Evolutionary conservation across 2,113 vertebrate genomes (phyloP), one percentile per base, ranked within the genome.

Genomic region (Tautogolabrus adspersus): DNA sequence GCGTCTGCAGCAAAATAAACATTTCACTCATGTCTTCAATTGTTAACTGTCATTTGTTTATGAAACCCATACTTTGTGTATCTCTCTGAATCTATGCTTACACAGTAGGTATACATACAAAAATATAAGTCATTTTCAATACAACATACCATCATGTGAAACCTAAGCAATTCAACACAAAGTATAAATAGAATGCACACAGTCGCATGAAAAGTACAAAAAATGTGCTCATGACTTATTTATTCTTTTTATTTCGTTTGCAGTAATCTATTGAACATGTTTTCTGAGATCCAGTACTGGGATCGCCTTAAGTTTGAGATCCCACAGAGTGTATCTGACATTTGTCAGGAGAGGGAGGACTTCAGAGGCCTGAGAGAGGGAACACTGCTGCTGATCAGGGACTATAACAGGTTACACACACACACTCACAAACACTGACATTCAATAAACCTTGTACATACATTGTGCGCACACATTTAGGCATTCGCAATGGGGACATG

Each of bases 281-380:
- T 97, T 72, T 90, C 88, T 86, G 96, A 98, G 90, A 93, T 96
- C 37, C 76, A 94, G 47, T 96, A 94, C 88, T 97, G 96, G 97
- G 94, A 96, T n/a, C 88, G 87, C 21, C 89, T 95, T 34, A 92
- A 86, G n/a, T 96, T 94, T 42, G 97, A 97, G 88, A 92, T 94
- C 0, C 96, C 96, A 0, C 95, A 94, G 78, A 93, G 91, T 0
- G 93, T 94, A 59, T 49, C 79, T 22, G 94, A 93, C 0, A 90
- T 95, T 16, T 95, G 94, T 6, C 95, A 95, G 34, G 87, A 91
- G 0, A 91, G 82, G 0, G 96, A 96, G 34, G 95, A 96, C 8
- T 88, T 97, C 30, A 84, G 91, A 6, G 64, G 62, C 70, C 90
- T 97, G 40, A 91, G 93, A 6, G 96, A 96, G 85, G 94, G 89